A percentile compares a stretch with the other conserved stretches of the same genome.
Conservation (phyloP, 2,888 invertebrate genomes). For the Nephrotoma flavescens region DNA sequence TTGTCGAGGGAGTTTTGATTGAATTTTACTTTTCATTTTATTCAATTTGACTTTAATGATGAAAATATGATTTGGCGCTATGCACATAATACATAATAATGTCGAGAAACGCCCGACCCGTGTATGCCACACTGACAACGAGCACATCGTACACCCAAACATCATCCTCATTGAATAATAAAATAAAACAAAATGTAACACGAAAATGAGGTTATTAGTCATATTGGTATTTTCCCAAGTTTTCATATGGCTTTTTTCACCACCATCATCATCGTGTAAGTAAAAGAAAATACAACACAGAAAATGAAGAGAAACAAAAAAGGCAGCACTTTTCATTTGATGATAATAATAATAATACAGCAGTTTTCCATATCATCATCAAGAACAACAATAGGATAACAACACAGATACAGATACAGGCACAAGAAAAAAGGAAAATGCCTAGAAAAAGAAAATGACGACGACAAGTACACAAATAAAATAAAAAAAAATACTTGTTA, state of each 20-base stretch:
- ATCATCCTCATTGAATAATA: not conserved
- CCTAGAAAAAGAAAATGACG: not conserved
- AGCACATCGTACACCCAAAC: not conserved
- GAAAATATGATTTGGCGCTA: not conserved
- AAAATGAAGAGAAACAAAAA: not conserved
- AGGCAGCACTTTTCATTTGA: conserved; percentile 1
- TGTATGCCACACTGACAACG: not conserved
- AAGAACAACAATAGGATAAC: not conserved
- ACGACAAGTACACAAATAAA: not conserved
- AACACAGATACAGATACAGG: not conserved
- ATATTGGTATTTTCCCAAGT: not conserved
- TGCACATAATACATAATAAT: not conserved
- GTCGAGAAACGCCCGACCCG: not conserved
- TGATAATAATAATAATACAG: not conserved
- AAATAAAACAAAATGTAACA: not conserved
- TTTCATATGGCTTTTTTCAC: not conserved
- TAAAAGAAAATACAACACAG: not conserved
- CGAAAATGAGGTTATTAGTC: not conserved
- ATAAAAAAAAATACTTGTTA: not conserved
- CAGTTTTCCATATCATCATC: not conserved
- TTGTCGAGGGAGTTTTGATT: not conserved
- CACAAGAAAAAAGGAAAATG: not conserved
- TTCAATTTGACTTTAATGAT: not conserved
- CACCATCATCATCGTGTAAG: not conserved
- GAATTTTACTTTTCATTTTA: not conserved